Evolutionary conservation across 2,888 invertebrate species (phyloP).

Genomic region (Adelognathus sp.): DNA sequence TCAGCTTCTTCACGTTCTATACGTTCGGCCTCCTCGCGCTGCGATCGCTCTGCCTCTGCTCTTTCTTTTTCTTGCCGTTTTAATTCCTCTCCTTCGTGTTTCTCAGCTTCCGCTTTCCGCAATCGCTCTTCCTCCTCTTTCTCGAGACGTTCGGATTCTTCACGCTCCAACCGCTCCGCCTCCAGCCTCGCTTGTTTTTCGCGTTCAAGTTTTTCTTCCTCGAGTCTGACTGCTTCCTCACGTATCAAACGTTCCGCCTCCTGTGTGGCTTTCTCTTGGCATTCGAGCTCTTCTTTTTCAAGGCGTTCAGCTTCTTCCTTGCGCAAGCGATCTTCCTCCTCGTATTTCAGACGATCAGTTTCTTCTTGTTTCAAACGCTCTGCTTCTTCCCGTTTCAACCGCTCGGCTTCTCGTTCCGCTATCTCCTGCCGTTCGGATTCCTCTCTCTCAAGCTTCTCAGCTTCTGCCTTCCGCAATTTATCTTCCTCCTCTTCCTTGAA

Average conservation of each 20-base stretch:
- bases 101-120: conserved; percentile 48
- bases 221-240: conserved; percentile 59
- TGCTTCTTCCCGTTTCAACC: conserved; percentile 54
- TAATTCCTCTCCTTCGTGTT: conserved; percentile 46
- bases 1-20: conserved; percentile 60
- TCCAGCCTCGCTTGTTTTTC: conserved; percentile 10
- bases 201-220: conserved; percentile 48
- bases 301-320: too few species aligned
- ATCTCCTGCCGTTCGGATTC: conserved; percentile 46
- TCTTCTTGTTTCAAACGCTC: conserved; percentile 61
- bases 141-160: conserved; percentile 60
- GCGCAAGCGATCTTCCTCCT: too few species aligned
- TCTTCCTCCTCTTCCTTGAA: conserved; percentile 17
- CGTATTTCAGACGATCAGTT: too few species aligned
- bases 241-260: conserved; percentile 55
- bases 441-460: conserved; percentile 49
- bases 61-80: conserved; percentile 36
- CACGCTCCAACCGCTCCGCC: conserved; percentile 55
- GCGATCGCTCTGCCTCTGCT: conserved; percentile 8
- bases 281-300: too few species aligned
- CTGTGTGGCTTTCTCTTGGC: too few species aligned
- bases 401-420: conserved; percentile 12
- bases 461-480: conserved; percentile 43
- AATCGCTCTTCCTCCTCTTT: conserved; percentile 25
- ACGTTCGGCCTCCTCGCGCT: conserved; percentile 61